Evolutionary conservation across 2,113 vertebrate genomes (phyloP).

Genomic region (Platysteira castanea): DNA sequence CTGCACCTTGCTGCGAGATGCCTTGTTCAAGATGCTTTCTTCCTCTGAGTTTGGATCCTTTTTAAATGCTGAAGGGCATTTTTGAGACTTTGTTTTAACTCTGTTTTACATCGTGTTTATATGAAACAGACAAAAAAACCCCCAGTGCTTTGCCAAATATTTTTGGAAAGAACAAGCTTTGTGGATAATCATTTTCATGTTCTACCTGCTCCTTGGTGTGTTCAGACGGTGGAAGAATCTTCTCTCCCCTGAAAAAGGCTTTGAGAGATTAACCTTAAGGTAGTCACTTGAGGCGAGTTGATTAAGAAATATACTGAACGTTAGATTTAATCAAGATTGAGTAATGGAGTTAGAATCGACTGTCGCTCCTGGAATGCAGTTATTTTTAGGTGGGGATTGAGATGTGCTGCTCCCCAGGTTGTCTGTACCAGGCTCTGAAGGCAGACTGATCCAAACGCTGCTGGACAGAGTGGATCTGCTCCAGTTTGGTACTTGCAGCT

Average conservation of each 20-base stretch:
- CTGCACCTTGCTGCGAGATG: neutral
- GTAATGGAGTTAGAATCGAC: conserved; percentile 8
- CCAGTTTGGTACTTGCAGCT: neutral
- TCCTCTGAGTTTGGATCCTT: neutral
- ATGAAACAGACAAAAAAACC: neutral
- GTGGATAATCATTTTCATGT: neutral
- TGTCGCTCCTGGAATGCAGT: neutral
- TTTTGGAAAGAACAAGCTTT: conserved; percentile 1
- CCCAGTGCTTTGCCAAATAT: neutral
- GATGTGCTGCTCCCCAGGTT: neutral
- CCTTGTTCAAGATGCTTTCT: neutral
- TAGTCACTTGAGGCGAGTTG: neutral
- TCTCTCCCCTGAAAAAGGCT: neutral
- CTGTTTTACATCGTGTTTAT: neutral
- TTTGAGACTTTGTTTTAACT: neutral
- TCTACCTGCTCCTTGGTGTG: neutral
- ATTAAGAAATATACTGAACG: neutral
- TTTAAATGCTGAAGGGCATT: conserved; percentile 14
- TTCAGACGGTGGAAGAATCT: neutral
- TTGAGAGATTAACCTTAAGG: neutral
- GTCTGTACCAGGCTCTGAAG: neutral
- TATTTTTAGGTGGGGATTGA: neutral
- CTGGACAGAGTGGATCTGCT: neutral
- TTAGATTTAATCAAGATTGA: conserved; percentile 46
- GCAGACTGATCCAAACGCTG: neutral